These are phyloP conservation scores for Orchestes rusci DNA, from an alignment of 2,888 invertebrate genomes.

Conservation along the genomic window DNA sequence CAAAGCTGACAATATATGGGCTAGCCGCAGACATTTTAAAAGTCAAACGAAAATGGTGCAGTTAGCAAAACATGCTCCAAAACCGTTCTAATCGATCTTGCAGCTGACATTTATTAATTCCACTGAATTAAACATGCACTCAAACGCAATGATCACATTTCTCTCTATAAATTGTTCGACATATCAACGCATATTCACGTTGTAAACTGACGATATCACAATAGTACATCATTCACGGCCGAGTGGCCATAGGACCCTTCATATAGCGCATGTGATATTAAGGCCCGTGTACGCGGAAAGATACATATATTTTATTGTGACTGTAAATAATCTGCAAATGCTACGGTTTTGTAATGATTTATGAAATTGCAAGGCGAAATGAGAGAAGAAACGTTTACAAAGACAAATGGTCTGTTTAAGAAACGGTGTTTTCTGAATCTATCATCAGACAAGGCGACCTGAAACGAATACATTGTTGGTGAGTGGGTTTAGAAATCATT, in stretches of 20 bases:
- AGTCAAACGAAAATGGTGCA: too few relatives aligned
- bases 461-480: too few relatives aligned
- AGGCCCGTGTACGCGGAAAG: slow-evolving; percentile 19
- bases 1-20: too few relatives aligned
- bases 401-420: slow-evolving; percentile 21
- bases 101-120: too few relatives aligned
- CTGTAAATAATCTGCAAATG: slow-evolving; percentile 23
- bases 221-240: slow-evolving; percentile 10
- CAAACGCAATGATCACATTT: too few relatives aligned
- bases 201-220: too few relatives aligned
- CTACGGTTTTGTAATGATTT: slow-evolving; percentile 22
- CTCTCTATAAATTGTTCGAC: too few relatives aligned
- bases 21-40: too few relatives aligned
- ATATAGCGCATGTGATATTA: slow-evolving; percentile 19
- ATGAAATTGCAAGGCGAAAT: slow-evolving; percentile 21
- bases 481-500: background rate
- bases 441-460: slow-evolving; percentile 9
- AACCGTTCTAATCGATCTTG: too few relatives aligned
- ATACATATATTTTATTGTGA: slow-evolving; percentile 22
- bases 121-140: too few relatives aligned
- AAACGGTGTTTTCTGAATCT: slow-evolving; percentile 19
- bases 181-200: too few relatives aligned
- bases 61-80: too few relatives aligned
- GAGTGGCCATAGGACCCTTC: slow-evolving; percentile 10
- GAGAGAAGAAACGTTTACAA: slow-evolving; percentile 24